Conservation (phyloP, 92 coral and sea anemone species). For the Palythoa heliodiscus region DNA sequence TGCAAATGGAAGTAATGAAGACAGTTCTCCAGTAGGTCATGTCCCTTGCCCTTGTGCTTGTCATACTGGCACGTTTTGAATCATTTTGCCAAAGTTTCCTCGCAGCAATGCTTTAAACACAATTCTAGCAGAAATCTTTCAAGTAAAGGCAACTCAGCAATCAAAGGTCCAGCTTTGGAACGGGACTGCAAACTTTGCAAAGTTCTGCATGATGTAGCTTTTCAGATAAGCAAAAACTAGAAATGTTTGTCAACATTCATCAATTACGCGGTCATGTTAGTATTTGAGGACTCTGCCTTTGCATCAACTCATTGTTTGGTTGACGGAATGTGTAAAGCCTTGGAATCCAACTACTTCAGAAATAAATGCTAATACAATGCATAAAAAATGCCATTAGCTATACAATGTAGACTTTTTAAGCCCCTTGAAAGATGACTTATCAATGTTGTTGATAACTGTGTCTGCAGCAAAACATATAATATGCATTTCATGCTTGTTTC, state of each 20-base stretch:
- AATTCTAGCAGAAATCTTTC: background rate
- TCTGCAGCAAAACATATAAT: background rate
- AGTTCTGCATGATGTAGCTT: background rate
- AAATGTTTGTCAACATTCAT: background rate
- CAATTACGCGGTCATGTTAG: background rate
- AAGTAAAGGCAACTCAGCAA: background rate
- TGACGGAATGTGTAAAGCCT: background rate
- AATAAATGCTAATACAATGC: background rate
- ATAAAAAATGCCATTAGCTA: background rate
- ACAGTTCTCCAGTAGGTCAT: background rate
- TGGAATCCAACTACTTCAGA: background rate
- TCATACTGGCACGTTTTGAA: background rate
- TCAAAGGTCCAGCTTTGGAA: background rate
- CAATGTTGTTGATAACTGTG: background rate
- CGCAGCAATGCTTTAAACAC: background rate
- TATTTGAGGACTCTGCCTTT: background rate
- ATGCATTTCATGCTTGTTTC: background rate
- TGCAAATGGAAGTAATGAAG: too few relatives aligned
- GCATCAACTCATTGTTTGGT: background rate
- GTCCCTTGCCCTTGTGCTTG: background rate
- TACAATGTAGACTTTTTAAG: background rate
- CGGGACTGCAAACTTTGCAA: background rate
- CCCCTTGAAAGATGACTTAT: background rate
- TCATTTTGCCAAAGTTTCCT: background rate
- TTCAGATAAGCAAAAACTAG: background rate